phyloP scores from a whole-genome alignment of 2,888 invertebrate genomes.

The Ctenicera cuprea region DNA sequence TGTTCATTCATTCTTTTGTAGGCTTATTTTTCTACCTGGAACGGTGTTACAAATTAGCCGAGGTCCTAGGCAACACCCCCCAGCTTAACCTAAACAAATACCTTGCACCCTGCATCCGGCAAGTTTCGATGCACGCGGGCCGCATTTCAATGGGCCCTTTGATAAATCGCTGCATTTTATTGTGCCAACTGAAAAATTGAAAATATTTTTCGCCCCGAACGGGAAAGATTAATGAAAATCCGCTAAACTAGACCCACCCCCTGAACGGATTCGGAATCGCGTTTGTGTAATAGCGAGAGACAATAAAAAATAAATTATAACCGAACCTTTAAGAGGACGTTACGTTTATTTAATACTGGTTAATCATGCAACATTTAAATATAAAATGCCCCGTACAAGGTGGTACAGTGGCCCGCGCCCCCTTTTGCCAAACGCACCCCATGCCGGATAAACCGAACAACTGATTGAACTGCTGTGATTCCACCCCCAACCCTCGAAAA shows the following conservation, averaged over 20 bases:
- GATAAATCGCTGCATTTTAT: slow-evolving; percentile 51
- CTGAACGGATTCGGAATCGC: slow-evolving; percentile 46
- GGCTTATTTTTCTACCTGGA: slow-evolving; percentile 65
- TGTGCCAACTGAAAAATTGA: slow-evolving; percentile 50
- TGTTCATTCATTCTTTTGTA: slow-evolving; percentile 67
- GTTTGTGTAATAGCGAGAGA: slow-evolving; percentile 54
- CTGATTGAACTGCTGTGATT: slow-evolving; percentile 53
- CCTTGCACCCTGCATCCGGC: slow-evolving; percentile 66
- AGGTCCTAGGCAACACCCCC: slow-evolving; percentile 64
- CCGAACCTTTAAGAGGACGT: slow-evolving; percentile 70
- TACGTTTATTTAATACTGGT: slow-evolving; percentile 73
- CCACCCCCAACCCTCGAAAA: slow-evolving; percentile 50
- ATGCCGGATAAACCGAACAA: slow-evolving; percentile 53
- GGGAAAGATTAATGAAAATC: slow-evolving; percentile 46
- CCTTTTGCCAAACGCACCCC: slow-evolving; percentile 41
- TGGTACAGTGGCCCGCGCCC: slow-evolving; percentile 66
- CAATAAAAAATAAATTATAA: slow-evolving; percentile 71
- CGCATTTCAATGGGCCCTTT: slow-evolving; percentile 48
- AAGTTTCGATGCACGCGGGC: slow-evolving; percentile 45
- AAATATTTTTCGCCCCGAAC: slow-evolving; percentile 38
- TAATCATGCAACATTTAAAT: slow-evolving; percentile 74
- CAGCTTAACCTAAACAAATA: slow-evolving; percentile 69
- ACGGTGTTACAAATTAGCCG: slow-evolving; percentile 70
- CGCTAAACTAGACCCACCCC: slow-evolving; percentile 16
- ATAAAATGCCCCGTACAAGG: slow-evolving; percentile 72